These are phyloP conservation scores for Baryphthengus martii DNA, from an alignment of 2,113 vertebrate species.

Conservation along the genomic window DNA sequence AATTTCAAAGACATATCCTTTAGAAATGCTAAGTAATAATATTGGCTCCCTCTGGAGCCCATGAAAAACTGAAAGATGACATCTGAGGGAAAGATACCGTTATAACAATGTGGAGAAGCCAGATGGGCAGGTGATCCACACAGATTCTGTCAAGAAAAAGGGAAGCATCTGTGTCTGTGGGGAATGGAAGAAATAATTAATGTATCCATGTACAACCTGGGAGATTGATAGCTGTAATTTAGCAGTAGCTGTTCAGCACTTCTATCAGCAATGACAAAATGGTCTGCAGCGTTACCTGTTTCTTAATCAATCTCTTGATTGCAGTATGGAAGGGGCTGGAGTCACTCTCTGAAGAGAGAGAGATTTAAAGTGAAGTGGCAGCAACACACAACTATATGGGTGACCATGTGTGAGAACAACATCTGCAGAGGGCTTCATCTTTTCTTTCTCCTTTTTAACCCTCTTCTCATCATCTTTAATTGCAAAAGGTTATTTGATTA, in stretches of 20 bases:
- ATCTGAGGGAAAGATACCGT: slow-evolving; percentile 2
- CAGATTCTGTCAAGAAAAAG: slow-evolving; percentile 29
- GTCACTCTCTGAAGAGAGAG: not conserved
- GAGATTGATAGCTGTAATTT: slow-evolving; percentile 70
- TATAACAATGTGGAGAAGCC: not conserved
- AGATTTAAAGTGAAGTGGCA: not conserved
- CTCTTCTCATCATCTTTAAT: not conserved
- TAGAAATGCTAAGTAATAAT: not conserved
- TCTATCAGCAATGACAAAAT: slow-evolving; percentile 53
- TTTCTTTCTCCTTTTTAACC: not conserved
- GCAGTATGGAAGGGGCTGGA: not conserved
- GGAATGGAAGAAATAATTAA: slow-evolving; percentile 51
- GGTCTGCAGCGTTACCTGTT: slow-evolving; percentile 48
- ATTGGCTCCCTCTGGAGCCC: not conserved
- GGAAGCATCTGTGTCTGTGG: slow-evolving; percentile 39
- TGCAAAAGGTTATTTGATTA: slow-evolving; percentile 3
- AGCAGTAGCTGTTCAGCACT: slow-evolving; percentile 52
- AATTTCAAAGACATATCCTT: not conserved
- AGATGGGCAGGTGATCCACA: slow-evolving; percentile 32
- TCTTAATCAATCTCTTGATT: slow-evolving; percentile 42
- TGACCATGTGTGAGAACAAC: slow-evolving; percentile 33
- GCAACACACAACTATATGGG: not conserved
- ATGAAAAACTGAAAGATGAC: slow-evolving; percentile 12
- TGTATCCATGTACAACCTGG: not conserved
- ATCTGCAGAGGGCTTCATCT: slow-evolving; percentile 31